phyloP scores from a whole-genome alignment of 1,140 invertebrate genomes.

The Drosophila trapezifrons region DNA sequence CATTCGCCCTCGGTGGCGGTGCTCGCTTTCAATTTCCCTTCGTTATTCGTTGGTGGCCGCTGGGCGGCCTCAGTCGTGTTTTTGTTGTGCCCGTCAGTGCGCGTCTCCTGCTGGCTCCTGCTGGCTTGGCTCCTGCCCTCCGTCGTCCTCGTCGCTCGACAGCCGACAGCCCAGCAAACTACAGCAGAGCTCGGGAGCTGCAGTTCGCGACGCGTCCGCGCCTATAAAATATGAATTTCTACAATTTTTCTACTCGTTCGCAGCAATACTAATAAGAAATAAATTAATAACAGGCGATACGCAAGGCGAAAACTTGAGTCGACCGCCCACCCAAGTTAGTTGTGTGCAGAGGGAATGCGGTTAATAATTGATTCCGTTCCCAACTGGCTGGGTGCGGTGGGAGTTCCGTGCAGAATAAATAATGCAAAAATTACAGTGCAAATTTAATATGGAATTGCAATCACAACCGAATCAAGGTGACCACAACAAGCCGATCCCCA shows the following conservation, averaged over 20 bases:
- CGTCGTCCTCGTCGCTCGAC: conserved; percentile 33
- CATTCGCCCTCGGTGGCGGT: conserved; percentile 20
- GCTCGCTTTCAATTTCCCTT: conserved; percentile 75
- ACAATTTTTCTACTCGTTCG: conserved; percentile 64
- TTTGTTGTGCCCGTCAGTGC: conserved; percentile 73
- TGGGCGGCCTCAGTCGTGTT: conserved; percentile 81
- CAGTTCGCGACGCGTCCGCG: conserved; percentile 60
- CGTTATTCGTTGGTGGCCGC: conserved; percentile 76
- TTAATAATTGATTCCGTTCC: conserved; percentile 65
- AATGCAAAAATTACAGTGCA: conserved; percentile 69
- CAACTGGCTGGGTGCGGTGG: conserved; percentile 54
- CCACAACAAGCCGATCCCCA: conserved; percentile 33
- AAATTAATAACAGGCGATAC: conserved; percentile 32
- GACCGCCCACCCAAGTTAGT: conserved; percentile 59
- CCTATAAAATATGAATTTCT: conserved; percentile 57
- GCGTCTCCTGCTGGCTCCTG: conserved; percentile 68
- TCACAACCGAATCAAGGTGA: conserved; percentile 58
- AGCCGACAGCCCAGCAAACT: conserved; percentile 30
- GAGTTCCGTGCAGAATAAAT: conserved; percentile 59
- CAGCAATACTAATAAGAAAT: conserved; percentile 16
- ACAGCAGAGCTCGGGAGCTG: conserved; percentile 57
- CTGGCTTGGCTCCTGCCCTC: conserved; percentile 35
- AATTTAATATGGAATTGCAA: conserved; percentile 60
- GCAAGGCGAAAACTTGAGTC: conserved; percentile 38
- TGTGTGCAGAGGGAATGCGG: conserved; percentile 56